Base-by-base conservation (phyloP, 1,140 invertebrate genomes). In the Dolichoris vasculosae region DNA sequence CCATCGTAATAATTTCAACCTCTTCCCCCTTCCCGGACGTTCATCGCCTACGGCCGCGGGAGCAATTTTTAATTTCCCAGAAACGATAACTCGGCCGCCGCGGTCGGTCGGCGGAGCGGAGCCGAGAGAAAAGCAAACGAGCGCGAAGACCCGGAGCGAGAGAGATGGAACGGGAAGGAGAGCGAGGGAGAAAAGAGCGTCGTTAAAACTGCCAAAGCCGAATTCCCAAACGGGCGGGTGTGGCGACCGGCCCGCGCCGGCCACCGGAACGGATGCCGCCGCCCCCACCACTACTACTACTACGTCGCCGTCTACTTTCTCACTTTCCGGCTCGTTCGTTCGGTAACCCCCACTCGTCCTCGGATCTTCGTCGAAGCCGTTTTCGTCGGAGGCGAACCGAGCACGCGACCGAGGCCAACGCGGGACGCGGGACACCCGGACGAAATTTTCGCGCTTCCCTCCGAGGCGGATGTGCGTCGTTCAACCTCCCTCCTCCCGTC, bases 141-240 rank as follows among this genome's bases (percentile, higher is more conserved):
- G 48, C 46, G n/a, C 26, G 7, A 30, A 35, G 26, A 32, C 15
- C 35, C 23, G 43, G 1, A 20, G 38, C 48, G 26, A 71, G 15
- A 23, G 69, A 35, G 55, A 48, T 30, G 26, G 26, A 26, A 6
- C 51, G 43, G 78, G 55, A 11, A 26, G 11, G 69, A 35, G 69
- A 9, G 69, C 20, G 17, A 43, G 71, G 11, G 30, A 26, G 46
- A 26, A 69, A 35, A 82, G 75, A 46, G 87, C 75, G 51, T 40
- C 77, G 84, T 85, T 85, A 85, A 87, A 90, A 89, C 87, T 89
- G 89, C 91, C 89, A 89, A 91, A 92, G 91, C 91, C 90, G 92
- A 93, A 93, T 93, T 93, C 93, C 93, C 92, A 93, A 93, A 93
- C 93, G 93, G 93, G 93, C 93, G 93, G 92, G 92, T 93, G 93